Conservation (phyloP, 2,888 invertebrate genomes). For the Bombyx huttoni region DNA sequence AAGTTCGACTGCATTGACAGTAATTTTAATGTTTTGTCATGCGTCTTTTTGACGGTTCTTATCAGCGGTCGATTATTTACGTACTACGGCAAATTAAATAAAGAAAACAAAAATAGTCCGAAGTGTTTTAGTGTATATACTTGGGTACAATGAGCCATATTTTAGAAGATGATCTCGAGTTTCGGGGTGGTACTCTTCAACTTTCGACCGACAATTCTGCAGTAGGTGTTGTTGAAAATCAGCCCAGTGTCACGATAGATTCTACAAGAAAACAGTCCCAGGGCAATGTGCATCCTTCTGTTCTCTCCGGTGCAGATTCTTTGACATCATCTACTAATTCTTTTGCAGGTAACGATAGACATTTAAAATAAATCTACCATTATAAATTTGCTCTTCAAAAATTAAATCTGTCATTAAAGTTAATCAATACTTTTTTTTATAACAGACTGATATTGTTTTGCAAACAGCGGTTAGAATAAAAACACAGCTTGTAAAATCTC, state of each 20-base stretch:
- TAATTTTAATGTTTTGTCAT: slow-evolving; percentile 8
- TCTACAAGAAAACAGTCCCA: slow-evolving; percentile 28
- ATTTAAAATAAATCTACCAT: background rate
- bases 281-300: slow-evolving; percentile 44
- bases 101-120: slow-evolving; percentile 7
- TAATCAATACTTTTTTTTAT: too few relatives aligned
- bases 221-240: slow-evolving; percentile 24
- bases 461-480: background rate
- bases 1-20: too few relatives aligned
- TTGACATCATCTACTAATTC: slow-evolving; percentile 57
- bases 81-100: slow-evolving; percentile 15
- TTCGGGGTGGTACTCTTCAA: slow-evolving; percentile 69
- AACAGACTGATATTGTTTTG: too few relatives aligned
- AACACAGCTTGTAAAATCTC: background rate
- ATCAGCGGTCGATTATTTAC: slow-evolving; percentile 47
- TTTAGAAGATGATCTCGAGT: slow-evolving; percentile 72
- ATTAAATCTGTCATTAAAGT: background rate
- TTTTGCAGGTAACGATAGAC: slow-evolving; percentile 41
- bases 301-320: slow-evolving; percentile 59
- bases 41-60: slow-evolving; percentile 16
- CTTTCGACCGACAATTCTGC: slow-evolving; percentile 38
- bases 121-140: slow-evolving; percentile 2
- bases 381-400: background rate
- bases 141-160: slow-evolving; percentile 44
- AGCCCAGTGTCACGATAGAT: slow-evolving; percentile 24